A percentile compares a stretch with the other conserved stretches of the same genome.
Conservation (phyloP, 2,113 vertebrate species). For the Cathartes aura region DNA sequence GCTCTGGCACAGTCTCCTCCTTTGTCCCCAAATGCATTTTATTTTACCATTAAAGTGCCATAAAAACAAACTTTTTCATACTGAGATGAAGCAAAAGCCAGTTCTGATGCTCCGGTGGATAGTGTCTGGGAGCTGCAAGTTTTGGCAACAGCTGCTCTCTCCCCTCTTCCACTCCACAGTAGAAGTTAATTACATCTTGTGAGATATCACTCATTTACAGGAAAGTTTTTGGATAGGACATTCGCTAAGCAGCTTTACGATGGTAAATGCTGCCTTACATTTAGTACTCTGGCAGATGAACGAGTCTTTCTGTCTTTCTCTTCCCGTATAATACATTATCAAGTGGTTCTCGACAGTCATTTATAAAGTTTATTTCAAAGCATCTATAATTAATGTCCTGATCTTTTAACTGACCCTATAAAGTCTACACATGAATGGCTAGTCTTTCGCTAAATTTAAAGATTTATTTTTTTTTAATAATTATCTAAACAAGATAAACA, state of each 20-base stretch:
- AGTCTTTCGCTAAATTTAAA: constrained; percentile 18
- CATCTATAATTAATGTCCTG: constrained; percentile 74
- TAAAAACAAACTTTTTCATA: neutral
- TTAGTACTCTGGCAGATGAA: constrained; percentile 11
- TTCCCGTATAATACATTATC: constrained; percentile 59
- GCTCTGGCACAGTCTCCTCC: neutral
- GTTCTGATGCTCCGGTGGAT: neutral
- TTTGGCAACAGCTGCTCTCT: neutral
- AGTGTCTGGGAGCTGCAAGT: neutral
- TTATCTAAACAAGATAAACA: neutral
- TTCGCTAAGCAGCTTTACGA: constrained; percentile 4
- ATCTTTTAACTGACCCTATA: constrained; percentile 56
- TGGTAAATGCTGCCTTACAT: constrained; percentile 16
- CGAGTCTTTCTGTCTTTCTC: constrained; percentile 8
- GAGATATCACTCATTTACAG: constrained; percentile 34
- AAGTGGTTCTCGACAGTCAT: constrained; percentile 73
- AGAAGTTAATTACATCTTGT: constrained; percentile 8
- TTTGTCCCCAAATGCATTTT: neutral
- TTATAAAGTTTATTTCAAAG: constrained; percentile 74
- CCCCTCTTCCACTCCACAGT: neutral
- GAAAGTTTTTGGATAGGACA: constrained; percentile 24
- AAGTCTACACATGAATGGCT: constrained; percentile 18
- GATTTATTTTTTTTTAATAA: neutral
- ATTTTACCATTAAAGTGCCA: neutral
- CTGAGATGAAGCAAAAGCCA: neutral